Evolutionary conservation across 2,797 vertebrate genomes (phyloP).

Genomic region (Falco berigora): DNA sequence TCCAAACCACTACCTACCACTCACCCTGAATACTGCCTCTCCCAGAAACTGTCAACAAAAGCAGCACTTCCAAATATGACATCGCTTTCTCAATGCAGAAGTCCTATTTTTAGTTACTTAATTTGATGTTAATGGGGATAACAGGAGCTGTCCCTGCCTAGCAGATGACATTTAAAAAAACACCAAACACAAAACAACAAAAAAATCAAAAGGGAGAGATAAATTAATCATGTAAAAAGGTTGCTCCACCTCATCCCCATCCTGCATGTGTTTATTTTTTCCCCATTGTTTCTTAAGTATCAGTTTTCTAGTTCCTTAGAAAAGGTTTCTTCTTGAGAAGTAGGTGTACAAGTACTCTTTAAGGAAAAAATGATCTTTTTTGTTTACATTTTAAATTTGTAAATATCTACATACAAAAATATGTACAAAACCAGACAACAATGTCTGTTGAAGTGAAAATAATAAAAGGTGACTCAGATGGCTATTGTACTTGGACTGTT

Average conservation of each 20-base stretch:
- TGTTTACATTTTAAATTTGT: neutral
- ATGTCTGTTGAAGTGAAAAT: neutral
- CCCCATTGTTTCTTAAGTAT: constrained; percentile 4
- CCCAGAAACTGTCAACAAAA: neutral
- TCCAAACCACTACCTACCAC: neutral
- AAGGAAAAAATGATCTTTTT: neutral
- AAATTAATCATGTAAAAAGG: neutral
- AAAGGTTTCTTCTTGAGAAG: neutral
- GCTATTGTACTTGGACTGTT: neutral
- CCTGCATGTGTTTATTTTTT: neutral
- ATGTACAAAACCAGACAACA: too few relatives aligned
- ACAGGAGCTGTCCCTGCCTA: neutral
- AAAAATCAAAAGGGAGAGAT: neutral
- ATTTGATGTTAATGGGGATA: neutral
- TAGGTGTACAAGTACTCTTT: neutral
- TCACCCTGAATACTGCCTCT: neutral
- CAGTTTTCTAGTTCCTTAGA: neutral
- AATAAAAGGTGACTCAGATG: neutral
- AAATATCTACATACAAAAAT: neutral
- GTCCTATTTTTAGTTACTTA: constrained; percentile 4
- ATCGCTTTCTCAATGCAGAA: neutral
- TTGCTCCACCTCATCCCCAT: neutral
- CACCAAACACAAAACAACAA: neutral
- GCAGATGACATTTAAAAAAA: neutral
- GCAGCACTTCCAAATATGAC: neutral